These are phyloP conservation scores for Heliornis fulica DNA, from an alignment of 2,113 vertebrate species.

Conservation along the genomic window DNA sequence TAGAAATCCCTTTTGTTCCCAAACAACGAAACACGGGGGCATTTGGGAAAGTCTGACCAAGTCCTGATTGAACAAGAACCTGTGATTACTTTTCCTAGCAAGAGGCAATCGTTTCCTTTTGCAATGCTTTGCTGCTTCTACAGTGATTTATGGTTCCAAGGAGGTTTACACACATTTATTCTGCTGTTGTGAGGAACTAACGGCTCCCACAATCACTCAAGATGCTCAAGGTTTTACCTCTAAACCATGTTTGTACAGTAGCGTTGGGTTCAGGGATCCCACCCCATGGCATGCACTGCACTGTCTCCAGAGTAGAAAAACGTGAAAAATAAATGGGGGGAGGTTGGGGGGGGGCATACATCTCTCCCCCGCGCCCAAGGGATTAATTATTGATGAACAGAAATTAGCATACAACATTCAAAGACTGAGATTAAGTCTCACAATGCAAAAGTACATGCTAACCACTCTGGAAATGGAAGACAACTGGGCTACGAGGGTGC, in stretches of 20 bases:
- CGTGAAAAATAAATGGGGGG: not conserved
- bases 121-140: not conserved
- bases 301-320: not conserved
- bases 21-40: not conserved
- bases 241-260: accelerated
- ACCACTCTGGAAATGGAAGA: accelerated
- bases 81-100: not conserved
- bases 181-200: not conserved
- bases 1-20: slow-evolving; percentile 52
- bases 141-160: not conserved
- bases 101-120: not conserved
- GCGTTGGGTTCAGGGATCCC: not conserved
- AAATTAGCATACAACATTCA: not conserved
- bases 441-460: not conserved
- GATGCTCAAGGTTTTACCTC: not conserved
- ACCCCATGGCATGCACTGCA: accelerated
- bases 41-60: not conserved
- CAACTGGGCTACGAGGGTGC: not conserved
- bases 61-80: slow-evolving; percentile 32
- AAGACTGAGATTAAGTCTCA: not conserved
- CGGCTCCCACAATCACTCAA: accelerated
- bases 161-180: not conserved
- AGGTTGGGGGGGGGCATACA: too few species aligned
- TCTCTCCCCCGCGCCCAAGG: too few species aligned
- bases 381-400: not conserved